Base-by-base conservation (phyloP, 92 coral and sea anemone species). In the Epizoanthus rinbou region DNA sequence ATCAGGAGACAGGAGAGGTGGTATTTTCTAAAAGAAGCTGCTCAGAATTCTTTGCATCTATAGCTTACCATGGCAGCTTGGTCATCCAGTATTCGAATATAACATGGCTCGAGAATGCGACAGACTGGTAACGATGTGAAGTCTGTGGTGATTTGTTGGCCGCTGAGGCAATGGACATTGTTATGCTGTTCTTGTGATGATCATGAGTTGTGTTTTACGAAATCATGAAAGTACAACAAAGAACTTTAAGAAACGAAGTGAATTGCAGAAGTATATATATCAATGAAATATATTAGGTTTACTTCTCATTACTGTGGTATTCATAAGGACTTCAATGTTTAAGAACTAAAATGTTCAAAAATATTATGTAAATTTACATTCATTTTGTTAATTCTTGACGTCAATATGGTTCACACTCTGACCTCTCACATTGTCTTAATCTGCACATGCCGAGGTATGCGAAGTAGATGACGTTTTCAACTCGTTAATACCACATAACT, bases 251-350 rank as follows among this genome's bases (percentile, higher is more conserved):
- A 60, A 78, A 47, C 16, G 33, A 24, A 52, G n/a, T 23, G 82
- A n/a, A 9, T 60, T 60, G 41, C 47, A 11, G 4, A 19, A 60
- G 17, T 41, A 37, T 31, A 37, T 31, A 70, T 62, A 76, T 53
- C 56, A 60, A 78, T 25, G 47, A 78, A 60, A 60, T n/a, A 11
- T 59, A 28, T 28, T 28, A 78, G 59, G 82, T 41, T 10, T 78
- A 57, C 43, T 37, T 37, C 43, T 37, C 43, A 37, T 62, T 39
- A 8, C 39, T 78, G 57, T 35, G 24, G 65, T 57, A 66, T n/a
- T 37, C 22, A 76, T 31, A 60, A 25, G 39, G 11, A 37, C 13
- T 57, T 76, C 1, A 76, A 76, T 69, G 43, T 24, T 22, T 35
- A 22, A 18, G 41, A 72, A 72, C 22, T 22, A 59, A 23, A 62